Base-by-base conservation (phyloP, 2,888 invertebrate genomes). In the Anorthoa munda region DNA sequence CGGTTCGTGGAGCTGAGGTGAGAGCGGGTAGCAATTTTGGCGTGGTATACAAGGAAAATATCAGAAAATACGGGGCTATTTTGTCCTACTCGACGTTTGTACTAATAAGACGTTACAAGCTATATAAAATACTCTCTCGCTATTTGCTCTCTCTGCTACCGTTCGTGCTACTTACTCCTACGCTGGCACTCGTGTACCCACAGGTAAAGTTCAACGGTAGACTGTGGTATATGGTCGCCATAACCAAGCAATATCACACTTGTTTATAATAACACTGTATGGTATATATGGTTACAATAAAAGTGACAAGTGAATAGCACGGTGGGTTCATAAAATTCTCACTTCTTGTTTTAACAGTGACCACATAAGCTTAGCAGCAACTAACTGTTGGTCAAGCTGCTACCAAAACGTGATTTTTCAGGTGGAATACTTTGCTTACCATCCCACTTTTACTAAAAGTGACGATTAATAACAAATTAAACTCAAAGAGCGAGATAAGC, bases 321-420 rank as follows among this genome's bases (percentile, higher is more conserved):
- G 5, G 9, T 39, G 9, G 39, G 39, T 9, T 39, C 9, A 39
- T 31, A 31, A 31, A 31, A 31, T 31, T 7, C 31, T 9, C 39
- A 50, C 59, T 50, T 63, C 5, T 45, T 11, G 45, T 13, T 53
- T 4, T 7, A 13, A 73, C 11, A 83, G 86, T 91, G 88, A 90
- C 92, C 39, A 15, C 15, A 17, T 12, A 39, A n/a, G 18, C 92
- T 92, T 9, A 39, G 39, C 39, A 39, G 39, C 39, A 39, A 39
- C 3, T 39, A 39, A 93, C 91, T 92, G 92, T 90, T 89, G 90
- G 90, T 89, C 91, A 89, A 88, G 85, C 81, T 88, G 87, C 77
- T 79, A 86, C 82, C 84, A 90, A 90, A 92, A 88, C 90, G 90
- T 92, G 92, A 93, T 92, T 91, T 92, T 93, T 93, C 92, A 94